Conservation (phyloP, 92 coral and sea anemone genomes). For the Siderastrea siderea region DNA sequence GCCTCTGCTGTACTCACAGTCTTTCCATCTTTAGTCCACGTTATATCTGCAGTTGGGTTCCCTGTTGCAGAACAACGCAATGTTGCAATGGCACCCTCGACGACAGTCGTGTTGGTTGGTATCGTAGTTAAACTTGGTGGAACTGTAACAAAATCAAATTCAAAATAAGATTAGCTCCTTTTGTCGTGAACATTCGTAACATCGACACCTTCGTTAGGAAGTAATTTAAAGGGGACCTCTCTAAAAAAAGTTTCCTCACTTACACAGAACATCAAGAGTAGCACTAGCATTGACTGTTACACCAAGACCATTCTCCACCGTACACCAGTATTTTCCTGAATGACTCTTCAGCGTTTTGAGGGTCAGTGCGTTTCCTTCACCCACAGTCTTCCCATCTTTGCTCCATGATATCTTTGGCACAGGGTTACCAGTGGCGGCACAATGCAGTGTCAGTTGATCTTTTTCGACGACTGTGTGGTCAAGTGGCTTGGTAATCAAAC, state of each 20-base stretch:
- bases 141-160: background rate
- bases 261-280: too few species aligned
- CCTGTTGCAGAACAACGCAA: constrained; percentile 15
- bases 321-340: background rate
- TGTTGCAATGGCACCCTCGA: background rate
- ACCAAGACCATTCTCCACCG: background rate
- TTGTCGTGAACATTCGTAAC: too few species aligned
- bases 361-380: background rate
- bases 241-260: too few species aligned
- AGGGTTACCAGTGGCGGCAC: constrained; percentile 8
- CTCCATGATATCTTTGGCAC: background rate
- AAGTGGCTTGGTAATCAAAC: background rate
- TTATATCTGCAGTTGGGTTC: constrained; percentile 5
- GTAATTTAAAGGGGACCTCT: too few species aligned
- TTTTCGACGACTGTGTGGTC: background rate
- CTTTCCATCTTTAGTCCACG: constrained; percentile 16
- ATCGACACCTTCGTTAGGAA: too few species aligned
- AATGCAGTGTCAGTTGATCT: background rate
- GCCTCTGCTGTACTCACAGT: background rate
- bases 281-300: background rate
- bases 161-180: too few species aligned
- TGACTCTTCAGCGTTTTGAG: background rate
- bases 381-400: constrained; percentile 1
- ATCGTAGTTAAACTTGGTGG: background rate
- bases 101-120: background rate